These are phyloP conservation scores for Dolichopus griseipennis DNA, from an alignment of 2,888 invertebrate species.

Conservation along the genomic window DNA sequence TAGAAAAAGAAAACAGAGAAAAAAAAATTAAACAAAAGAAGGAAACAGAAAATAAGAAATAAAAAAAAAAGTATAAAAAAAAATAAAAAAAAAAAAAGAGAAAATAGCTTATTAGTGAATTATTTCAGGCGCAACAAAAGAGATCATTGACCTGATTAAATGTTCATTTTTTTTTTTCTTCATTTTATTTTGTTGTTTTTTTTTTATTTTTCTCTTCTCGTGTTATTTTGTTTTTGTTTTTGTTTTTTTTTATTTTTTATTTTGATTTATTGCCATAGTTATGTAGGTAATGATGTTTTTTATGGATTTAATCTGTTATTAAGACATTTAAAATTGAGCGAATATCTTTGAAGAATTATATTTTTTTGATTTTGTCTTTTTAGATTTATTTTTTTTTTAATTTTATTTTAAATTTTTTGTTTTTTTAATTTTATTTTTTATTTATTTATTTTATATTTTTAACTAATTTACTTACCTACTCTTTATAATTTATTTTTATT, in stretches of 20 bases:
- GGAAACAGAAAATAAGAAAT: neutral
- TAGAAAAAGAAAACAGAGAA: too few species aligned
- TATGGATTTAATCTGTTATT: constrained; percentile 6
- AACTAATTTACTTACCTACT: too few species aligned
- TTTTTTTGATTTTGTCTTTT: too few species aligned
- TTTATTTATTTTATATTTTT: too few species aligned
- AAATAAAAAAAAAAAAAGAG: neutral
- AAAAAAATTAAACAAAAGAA: neutral
- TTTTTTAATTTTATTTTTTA: too few species aligned
- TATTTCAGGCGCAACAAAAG: constrained; percentile 3
- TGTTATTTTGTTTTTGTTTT: neutral
- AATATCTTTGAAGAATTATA: too few species aligned
- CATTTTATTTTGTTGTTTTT: neutral
- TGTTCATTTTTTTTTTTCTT: neutral
- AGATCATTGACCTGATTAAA: constrained; percentile 4
- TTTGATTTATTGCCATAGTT: constrained; percentile 1
- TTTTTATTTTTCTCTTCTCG: neutral
- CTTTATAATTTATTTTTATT: too few species aligned
- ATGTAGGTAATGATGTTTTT: neutral
- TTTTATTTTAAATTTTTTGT: too few species aligned
- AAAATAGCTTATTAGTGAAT: constrained; percentile 6
- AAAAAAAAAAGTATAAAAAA: neutral
- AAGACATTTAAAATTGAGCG: neutral
- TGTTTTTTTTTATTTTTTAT: neutral
- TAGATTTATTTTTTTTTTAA: too few species aligned